Conservation (phyloP, 2,888 invertebrate genomes). For the Pimpla rufipes region DNA sequence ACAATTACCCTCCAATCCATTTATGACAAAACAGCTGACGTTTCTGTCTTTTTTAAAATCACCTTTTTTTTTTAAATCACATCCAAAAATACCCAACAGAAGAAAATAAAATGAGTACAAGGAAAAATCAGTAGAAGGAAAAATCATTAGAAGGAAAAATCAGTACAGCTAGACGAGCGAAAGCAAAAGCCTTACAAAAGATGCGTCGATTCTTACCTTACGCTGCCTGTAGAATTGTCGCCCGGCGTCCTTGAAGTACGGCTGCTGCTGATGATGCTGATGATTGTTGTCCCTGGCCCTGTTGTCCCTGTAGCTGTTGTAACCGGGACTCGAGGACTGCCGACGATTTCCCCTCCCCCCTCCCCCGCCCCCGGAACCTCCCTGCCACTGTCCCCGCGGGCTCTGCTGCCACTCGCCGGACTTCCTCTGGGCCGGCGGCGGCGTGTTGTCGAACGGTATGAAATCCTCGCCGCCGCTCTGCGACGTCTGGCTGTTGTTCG, state of each 20-base stretch:
- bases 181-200: background rate
- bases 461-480: conserved; percentile 70
- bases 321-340: conserved; percentile 72
- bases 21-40: too few relatives aligned
- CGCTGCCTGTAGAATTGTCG: conserved; percentile 39
- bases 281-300: conserved; percentile 33
- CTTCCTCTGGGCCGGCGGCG: conserved; percentile 67
- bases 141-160: background rate
- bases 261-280: conserved; percentile 37
- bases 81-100: too few relatives aligned
- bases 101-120: too few relatives aligned
- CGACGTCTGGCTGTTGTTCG: conserved; percentile 60
- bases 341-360: conserved; percentile 58
- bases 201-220: conserved; percentile 66
- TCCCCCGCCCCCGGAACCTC: conserved; percentile 8
- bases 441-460: conserved; percentile 76
- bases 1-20: too few relatives aligned
- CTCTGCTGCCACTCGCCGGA: conserved; percentile 69
- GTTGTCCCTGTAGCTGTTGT: conserved; percentile 68
- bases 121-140: too few relatives aligned
- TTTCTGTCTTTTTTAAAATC: too few relatives aligned
- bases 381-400: conserved; percentile 51
- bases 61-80: too few relatives aligned
- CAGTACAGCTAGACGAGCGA: background rate
- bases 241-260: conserved; percentile 40